phyloP scores from a whole-genome alignment of 2,113 vertebrate species.

The Galeopterus variegatus region DNA sequence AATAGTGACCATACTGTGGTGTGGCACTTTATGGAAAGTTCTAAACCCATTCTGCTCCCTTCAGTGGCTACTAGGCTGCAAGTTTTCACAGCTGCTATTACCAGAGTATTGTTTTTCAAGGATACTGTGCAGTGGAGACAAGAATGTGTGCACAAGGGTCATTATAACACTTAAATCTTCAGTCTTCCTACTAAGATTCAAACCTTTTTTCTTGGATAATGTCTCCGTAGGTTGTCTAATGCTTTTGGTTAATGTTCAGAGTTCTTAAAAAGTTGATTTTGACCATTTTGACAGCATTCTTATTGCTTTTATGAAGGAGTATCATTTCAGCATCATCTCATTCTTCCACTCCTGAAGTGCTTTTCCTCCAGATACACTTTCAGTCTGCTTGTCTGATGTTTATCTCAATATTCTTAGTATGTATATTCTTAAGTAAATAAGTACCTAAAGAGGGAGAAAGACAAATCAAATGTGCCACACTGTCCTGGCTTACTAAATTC shows the following conservation, averaged over 20 bases:
- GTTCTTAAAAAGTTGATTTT: background rate
- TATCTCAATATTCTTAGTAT: background rate
- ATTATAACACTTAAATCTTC: background rate
- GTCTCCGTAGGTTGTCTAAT: background rate
- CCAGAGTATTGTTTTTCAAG: background rate
- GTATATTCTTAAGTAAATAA: background rate
- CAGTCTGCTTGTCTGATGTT: background rate
- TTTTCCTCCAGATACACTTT: background rate
- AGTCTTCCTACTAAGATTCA: background rate
- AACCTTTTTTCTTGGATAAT: background rate
- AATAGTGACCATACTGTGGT: background rate
- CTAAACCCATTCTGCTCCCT: background rate
- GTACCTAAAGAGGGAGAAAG: background rate
- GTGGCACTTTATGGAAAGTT: background rate
- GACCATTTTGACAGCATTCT: background rate
- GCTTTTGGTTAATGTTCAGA: background rate
- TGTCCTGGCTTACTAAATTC: background rate
- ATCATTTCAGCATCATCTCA: background rate
- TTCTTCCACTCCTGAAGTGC: background rate
- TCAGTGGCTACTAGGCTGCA: rapidly evolving
- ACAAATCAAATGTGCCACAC: background rate
- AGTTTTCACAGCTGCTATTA: background rate
- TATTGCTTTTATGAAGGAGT: background rate
- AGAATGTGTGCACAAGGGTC: background rate
- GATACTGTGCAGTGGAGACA: background rate